Conservation (phyloP, 37 sponge, comb jelly and placozoan species). For the Crambe crambe region DNA sequence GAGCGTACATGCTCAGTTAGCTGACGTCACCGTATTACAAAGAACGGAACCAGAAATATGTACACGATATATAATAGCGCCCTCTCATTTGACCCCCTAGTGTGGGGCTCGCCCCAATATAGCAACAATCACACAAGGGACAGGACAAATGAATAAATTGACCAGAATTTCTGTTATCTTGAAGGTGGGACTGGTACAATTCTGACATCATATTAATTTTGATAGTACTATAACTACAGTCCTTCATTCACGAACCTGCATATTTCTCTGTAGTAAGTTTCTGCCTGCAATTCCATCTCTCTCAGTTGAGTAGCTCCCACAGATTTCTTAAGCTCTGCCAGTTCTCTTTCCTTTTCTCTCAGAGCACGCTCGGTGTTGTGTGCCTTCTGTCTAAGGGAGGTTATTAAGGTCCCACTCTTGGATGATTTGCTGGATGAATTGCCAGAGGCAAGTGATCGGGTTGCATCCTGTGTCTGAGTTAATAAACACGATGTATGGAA, state of each 20-base stretch:
- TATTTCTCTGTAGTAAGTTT: constrained; percentile 40
- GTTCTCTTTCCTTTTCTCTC: constrained; percentile 56
- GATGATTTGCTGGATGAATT: constrained; percentile 3
- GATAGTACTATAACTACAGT: background rate
- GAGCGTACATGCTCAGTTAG: no score
- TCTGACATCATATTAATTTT: no score
- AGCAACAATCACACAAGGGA: no score
- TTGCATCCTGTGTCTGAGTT: constrained; percentile 27
- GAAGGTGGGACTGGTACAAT: no score
- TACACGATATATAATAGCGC: no score
- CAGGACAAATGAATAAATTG: no score
- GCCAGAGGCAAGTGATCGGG: constrained; percentile 42
- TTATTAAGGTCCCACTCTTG: constrained; percentile 1
- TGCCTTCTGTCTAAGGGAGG: constrained; percentile 48
- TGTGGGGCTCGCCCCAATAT: no score
- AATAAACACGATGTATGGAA: no score
- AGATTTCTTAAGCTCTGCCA: constrained; percentile 5
- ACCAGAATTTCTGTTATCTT: no score
- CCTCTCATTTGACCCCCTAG: no score
- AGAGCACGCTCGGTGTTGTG: constrained; percentile 52
- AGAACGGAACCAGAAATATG: no score
- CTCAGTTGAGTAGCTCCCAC: constrained; percentile 27
- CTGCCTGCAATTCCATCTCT: constrained; percentile 37
- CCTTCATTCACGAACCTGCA: constrained; percentile 15
- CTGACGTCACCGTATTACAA: no score